Percentiles rank a stretch among this genome's conserved stretches.
Conservation (phyloP, 2,113 vertebrate species). For the Boulengerochromis microlepis region DNA sequence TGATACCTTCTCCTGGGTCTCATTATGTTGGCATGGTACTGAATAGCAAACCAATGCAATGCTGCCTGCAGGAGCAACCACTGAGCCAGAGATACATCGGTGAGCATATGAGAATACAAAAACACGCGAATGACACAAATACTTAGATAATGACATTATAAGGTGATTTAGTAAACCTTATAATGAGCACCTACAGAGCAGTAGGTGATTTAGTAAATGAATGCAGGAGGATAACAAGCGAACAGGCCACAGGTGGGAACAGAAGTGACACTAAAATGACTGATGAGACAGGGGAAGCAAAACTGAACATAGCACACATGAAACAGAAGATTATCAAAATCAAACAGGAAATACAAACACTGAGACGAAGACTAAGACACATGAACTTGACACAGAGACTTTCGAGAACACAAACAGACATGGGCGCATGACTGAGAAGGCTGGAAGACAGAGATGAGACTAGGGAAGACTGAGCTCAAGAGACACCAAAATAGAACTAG, state of each 20-base stretch:
- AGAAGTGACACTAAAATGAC: background rate
- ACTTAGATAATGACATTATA: background rate
- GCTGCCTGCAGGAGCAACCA: background rate
- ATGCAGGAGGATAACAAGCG: background rate
- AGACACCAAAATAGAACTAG: background rate
- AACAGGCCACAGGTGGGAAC: background rate
- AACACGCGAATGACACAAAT: background rate
- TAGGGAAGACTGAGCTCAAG: background rate
- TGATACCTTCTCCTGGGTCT: conserved; percentile 21
- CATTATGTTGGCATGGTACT: conserved; percentile 22
- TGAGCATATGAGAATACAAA: background rate
- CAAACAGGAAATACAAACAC: background rate
- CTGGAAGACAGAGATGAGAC: background rate
- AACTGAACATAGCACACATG: background rate
- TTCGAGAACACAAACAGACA: background rate
- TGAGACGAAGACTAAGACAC: background rate
- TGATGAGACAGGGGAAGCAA: background rate
- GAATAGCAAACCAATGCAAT: conserved; percentile 34
- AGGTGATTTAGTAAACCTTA: background rate
- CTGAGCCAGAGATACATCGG: background rate
- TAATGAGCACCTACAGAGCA: background rate
- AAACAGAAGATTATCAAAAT: background rate
- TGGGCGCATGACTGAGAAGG: background rate
- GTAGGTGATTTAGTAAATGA: background rate
- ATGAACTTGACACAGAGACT: background rate